Evolutionary conservation across 1,140 invertebrate genomes (phyloP).

Genomic region (Scaptomyza hsui): DNA sequence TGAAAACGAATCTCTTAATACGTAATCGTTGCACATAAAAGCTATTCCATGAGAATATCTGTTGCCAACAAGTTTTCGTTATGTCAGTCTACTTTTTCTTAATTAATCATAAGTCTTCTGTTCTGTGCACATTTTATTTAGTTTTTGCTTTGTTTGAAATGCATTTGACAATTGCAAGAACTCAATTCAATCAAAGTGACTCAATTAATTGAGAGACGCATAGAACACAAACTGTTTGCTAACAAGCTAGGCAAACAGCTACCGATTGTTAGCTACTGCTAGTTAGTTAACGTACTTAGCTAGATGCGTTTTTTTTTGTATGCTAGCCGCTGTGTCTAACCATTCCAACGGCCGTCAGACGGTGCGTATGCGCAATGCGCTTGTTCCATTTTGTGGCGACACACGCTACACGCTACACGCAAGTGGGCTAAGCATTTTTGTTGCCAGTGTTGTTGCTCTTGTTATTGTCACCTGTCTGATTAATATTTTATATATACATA

Average conservation of each 20-base stretch:
- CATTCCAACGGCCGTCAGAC: constrained; percentile 52
- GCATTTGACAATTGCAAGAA: constrained; percentile 26
- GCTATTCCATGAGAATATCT: constrained; percentile 32
- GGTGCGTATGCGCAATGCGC: constrained; percentile 69
- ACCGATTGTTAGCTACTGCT: constrained; percentile 53
- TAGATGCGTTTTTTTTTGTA: constrained; percentile 17
- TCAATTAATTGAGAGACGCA: constrained; percentile 43
- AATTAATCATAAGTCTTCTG: neutral
- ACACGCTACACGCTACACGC: constrained; percentile 45
- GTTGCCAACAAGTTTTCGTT: too few species aligned
- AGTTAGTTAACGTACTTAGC: constrained; percentile 54
- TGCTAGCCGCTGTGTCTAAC: constrained; percentile 6
- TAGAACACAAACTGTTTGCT: constrained; percentile 60
- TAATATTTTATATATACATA: constrained; percentile 54
- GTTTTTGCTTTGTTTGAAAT: neutral
- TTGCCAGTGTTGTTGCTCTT: constrained; percentile 52
- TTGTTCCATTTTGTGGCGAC: constrained; percentile 69
- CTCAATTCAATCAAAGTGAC: constrained; percentile 58
- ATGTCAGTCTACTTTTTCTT: too few species aligned
- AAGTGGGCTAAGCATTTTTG: constrained; percentile 25
- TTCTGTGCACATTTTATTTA: neutral
- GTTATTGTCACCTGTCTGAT: constrained; percentile 78
- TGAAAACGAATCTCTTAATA: constrained; percentile 62
- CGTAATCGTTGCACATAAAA: constrained; percentile 59
- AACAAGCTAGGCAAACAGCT: constrained; percentile 66